Base-by-base conservation (phyloP, 1,140 invertebrate genomes). In the Latrodectus geometricus region DNA sequence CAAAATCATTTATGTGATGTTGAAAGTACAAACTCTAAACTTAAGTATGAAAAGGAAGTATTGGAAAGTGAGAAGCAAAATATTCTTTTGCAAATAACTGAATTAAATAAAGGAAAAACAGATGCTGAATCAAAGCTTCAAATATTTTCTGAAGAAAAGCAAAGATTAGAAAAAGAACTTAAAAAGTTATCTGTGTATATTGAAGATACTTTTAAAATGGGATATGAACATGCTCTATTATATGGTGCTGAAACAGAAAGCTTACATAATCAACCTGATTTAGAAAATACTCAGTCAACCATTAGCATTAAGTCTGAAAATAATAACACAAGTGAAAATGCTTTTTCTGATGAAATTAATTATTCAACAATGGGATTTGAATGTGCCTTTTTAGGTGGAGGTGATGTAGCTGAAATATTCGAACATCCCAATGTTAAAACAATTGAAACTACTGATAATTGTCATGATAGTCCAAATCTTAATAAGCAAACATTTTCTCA, bases 171-270 rank as follows among this genome's bases (percentile, higher is more conserved):
- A 56, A n/a, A 21, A 20, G 83, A 86, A 70, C n/a, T 86, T 48
- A 48, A 77, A 68, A 68, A 49, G 48, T 17, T 86, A 14, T 23
- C 49, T 17, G 15, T 20, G 14, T 50, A 12, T 17, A 7, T 83
- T 12, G 15, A 66, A 21, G 56, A 66, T 49, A 66, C 72, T 9
- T 86, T 15, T 35, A 78, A 78, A 86, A 48, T 5, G 23, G 74
- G 54, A 2, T 77, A 61, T 78, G 83, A 86, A 49, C 21, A 35
- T 61, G 83, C 83, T 49, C 52, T 86, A n/a, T 72, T 86, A 15
- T 52, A 86, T 49, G 83, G 83, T 17, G 83, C 74, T 21, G n/a
- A 56, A 14, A 70, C 83, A 69, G 83, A 84, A 76, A 68, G 70
- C 49, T 52, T 82, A 1, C 15, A n/a, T n/a, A 8, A 61, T 1